Base-by-base conservation (phyloP, 2,888 invertebrate genomes). In the Parnassius orleans region DNA sequence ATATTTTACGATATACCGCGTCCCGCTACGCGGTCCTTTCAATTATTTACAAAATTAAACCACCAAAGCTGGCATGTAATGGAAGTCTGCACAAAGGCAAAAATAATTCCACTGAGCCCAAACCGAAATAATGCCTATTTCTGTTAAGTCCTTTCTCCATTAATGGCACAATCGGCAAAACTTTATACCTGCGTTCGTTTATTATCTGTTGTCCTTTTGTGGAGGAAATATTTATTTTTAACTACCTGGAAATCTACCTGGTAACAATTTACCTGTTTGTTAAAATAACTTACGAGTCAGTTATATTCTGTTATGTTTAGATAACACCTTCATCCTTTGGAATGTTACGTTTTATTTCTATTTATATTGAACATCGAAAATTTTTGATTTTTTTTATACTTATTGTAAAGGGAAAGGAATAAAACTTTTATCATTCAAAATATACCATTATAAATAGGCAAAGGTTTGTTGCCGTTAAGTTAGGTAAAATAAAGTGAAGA, bases 211-310 rank as follows among this genome's bases (percentile, higher is more conserved):
- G 57, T 11, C 61, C 57, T 47, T 54, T 61, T 61, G 56, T 14
- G 53, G 47, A 14, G 14, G 14, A 47, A 24, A 44, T 44, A 43
- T 44, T 47, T 10, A 19, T 14, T 14, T 57, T 62, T 62, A 52
- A 62, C 53, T 62, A 62, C 61, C 61, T 62, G 61, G 19, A 41
- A 48, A 53, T 62, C 53, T 62, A 62, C 61, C 61, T 62, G 57
- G 48, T 48, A 10, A 24, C 44, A 56, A 51, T 61, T 24, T 24
- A 24, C 24, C 24, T 24, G 24, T 24, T 3, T 3, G 24, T 24
- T 24, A 3, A 24, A 24, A 24, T 24, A 24, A 24, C 24, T 24
- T 24, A 24, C 24, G 24, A 3, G 24, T 24, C 24, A 24, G 24
- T 24, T 24, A 24, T 24, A 7, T 24, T 24, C 24, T 24, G 24